Evolutionary conservation across 37 sponge, comb jelly and placozoan species (phyloP).

Genomic region (Bolinopsis microptera): DNA sequence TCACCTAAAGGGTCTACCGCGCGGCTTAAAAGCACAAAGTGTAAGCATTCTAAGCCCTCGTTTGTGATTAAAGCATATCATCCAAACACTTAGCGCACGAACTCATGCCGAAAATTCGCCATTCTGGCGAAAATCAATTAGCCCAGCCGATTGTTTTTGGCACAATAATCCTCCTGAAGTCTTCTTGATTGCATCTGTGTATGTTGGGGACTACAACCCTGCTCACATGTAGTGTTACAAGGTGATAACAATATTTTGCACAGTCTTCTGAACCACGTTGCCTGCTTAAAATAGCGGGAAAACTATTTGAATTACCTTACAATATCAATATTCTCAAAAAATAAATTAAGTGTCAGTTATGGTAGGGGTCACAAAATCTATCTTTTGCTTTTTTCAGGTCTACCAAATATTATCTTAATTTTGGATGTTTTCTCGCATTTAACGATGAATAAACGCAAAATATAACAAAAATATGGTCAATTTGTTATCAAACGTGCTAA

Average conservation of each 20-base stretch:
- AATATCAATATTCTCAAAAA: background rate
- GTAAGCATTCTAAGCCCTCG: background rate
- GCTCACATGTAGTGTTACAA: too few relatives aligned
- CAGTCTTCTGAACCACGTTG: slow-evolving; percentile 28
- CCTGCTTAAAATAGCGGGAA: slow-evolving; percentile 52
- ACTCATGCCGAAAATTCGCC: background rate
- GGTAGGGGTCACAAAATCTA: background rate
- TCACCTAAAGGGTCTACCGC: background rate
- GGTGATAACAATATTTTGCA: too few relatives aligned
- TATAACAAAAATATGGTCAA: background rate
- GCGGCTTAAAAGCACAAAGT: background rate
- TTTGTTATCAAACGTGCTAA: background rate
- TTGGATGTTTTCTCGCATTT: background rate
- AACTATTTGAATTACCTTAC: background rate
- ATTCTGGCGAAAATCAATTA: background rate
- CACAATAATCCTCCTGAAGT: background rate
- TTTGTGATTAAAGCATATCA: slow-evolving; percentile 13
- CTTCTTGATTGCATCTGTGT: background rate
- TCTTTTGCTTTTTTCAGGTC: background rate
- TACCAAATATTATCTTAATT: background rate
- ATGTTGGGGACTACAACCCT: too few relatives aligned
- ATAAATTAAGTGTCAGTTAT: background rate
- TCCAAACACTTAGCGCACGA: slow-evolving; percentile 3
- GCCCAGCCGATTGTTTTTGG: background rate
- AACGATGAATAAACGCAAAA: background rate